phyloP scores from a whole-genome alignment of 2,888 invertebrate species.

The Aleiodes leptofemur region DNA sequence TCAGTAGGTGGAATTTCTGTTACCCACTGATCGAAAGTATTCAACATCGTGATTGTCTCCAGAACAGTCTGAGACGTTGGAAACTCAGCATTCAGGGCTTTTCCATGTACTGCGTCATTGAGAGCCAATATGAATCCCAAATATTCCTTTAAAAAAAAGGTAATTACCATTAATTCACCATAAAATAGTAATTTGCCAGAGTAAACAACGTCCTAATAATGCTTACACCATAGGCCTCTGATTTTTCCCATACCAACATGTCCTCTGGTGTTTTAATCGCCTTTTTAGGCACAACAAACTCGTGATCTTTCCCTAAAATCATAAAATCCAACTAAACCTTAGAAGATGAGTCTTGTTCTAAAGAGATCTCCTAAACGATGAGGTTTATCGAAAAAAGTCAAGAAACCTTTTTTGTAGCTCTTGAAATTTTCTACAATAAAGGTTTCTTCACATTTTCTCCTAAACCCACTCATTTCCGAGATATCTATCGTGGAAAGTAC shows the following conservation, averaged over 20 bases:
- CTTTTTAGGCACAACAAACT: constrained; percentile 81
- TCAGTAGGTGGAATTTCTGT: constrained; percentile 91
- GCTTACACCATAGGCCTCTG: constrained; percentile 88
- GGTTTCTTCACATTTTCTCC: no score
- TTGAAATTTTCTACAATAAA: neutral
- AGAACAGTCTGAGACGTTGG: constrained; percentile 79
- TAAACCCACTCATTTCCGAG: no score
- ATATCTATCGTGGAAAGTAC: no score
- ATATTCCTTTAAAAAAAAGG: constrained; percentile 81
- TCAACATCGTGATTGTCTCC: constrained; percentile 82
- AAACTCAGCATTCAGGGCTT: constrained; percentile 82
- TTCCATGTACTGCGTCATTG: constrained; percentile 90
- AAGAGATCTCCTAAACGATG: no score
- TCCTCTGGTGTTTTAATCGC: constrained; percentile 82
- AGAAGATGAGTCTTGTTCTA: no score
- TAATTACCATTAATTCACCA: constrained; percentile 14
- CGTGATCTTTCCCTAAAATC: constrained; percentile 77
- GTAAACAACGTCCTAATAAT: neutral
- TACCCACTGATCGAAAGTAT: constrained; percentile 83
- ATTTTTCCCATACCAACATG: constrained; percentile 88
- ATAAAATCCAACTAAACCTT: neutral
- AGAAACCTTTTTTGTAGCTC: no score
- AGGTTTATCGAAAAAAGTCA: neutral
- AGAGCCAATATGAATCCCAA: constrained; percentile 91
- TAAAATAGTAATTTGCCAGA: neutral